These are phyloP conservation scores for Nanorana parkeri DNA, from an alignment of 2,113 vertebrate species.

Conservation along the genomic window DNA sequence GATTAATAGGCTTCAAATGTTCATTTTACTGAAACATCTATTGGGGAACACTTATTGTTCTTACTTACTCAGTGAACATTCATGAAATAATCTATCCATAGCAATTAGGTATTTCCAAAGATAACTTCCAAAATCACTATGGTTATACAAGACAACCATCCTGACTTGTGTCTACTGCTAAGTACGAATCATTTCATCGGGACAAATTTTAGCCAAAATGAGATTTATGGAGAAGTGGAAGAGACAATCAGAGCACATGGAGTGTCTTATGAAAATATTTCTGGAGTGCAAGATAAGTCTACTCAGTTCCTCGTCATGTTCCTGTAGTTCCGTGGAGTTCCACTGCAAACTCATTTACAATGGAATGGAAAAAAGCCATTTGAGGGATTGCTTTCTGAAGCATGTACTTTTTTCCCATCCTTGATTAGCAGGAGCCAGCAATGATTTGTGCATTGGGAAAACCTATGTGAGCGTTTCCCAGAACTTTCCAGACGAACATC, in stretches of 20 bases:
- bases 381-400: slow-evolving; percentile 24
- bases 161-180: not conserved
- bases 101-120: no score
- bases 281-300: slow-evolving; percentile 33
- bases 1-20: no score
- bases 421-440: slow-evolving; percentile 43
- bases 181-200: not conserved
- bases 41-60: no score
- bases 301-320: not conserved
- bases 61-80: no score
- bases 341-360: slow-evolving; percentile 48
- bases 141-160: not conserved
- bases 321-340: not conserved
- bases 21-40: no score
- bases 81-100: no score
- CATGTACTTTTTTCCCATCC: slow-evolving; percentile 42
- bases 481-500: slow-evolving; percentile 50
- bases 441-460: slow-evolving; percentile 53
- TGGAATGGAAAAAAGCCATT: slow-evolving; percentile 48
- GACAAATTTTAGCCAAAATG: not conserved
- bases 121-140: not conserved
- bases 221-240: slow-evolving; percentile 11
- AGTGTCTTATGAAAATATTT: slow-evolving; percentile 19
- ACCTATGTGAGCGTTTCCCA: slow-evolving; percentile 46
- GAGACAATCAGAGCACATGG: not conserved